These are phyloP conservation scores for Belgica antarctica DNA, from an alignment of 2,888 invertebrate species.

Conservation along the genomic window DNA sequence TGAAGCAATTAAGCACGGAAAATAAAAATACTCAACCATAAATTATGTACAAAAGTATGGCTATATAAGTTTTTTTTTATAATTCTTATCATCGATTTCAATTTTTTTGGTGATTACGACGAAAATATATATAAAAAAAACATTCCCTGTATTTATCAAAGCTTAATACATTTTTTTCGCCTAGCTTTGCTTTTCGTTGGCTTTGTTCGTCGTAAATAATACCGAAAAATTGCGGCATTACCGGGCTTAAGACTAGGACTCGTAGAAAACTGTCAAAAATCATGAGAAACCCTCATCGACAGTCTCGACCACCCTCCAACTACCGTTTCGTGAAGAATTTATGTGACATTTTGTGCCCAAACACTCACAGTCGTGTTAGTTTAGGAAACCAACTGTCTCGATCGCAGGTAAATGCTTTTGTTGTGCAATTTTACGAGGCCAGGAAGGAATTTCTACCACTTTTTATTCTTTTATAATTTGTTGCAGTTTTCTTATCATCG, in stretches of 20 bases:
- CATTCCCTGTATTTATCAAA: background rate
- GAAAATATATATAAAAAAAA: conserved; percentile 1
- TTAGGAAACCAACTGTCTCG: background rate
- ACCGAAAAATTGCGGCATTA: background rate
- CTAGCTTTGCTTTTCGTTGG: background rate
- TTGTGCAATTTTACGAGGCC: conserved; percentile 36
- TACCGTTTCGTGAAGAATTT: conserved; percentile 1
- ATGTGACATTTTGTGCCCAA: conserved; percentile 40
- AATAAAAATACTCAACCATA: conserved; percentile 31
- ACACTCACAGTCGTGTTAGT: conserved; percentile 10
- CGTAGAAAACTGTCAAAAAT: background rate
- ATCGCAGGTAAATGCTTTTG: conserved; percentile 25
- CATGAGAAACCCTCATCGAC: conserved; percentile 3
- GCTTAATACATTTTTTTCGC: background rate
- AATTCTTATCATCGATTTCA: conserved; percentile 41
- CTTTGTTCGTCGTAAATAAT: background rate
- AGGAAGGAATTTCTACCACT: background rate
- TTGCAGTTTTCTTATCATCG: background rate
- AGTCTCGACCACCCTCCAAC: conserved; percentile 34
- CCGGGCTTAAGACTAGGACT: too few relatives aligned
- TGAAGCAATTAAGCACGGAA: conserved; percentile 35
- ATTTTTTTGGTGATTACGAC: conserved; percentile 39
- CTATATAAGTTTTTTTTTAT: conserved; percentile 13
- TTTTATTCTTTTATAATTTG: background rate
- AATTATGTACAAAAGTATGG: conserved; percentile 33